Base-by-base conservation (phyloP, 2,888 invertebrate species). In the Ornithoptera alexandrae region DNA sequence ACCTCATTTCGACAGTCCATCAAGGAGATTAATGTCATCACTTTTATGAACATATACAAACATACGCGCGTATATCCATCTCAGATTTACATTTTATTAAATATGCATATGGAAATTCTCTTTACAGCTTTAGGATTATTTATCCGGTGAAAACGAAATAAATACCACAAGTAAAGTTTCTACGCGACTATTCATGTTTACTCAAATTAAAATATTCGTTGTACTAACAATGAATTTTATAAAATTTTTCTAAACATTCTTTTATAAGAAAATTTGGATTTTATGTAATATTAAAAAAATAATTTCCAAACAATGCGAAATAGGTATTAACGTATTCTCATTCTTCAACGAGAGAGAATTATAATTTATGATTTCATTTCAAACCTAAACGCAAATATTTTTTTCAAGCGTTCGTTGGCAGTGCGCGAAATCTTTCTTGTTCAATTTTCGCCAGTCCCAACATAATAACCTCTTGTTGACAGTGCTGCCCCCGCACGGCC, bases 381-480 rank as follows among this genome's bases (percentile, higher is more conserved):
- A 62, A 72, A 72, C 65, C 70, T 70, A 75, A 76, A 74, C 74
- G 70, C 75, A 74, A 72, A 72, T 73, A 72, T 75, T 75, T 70
- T 39, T 72, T 72, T 76, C 70, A 65, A 70, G 67, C 65, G 64
- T 74, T 72, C 71, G 75, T 74, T 78, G 78, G 80, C 81, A 81
- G 80, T 83, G 86, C 84, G 83, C 85, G 83, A 82, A 81, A 81
- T 83, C 81, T 85, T 87, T 83, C 84, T 86, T 86, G 89, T 79
- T 89, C 88, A 87, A 88, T 90, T 89, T 90, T 86, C 83, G 84
- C 87, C 81, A 85, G 86, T 85, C 81, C 83, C 90, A 87, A 91
- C 91, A 90, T 92, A 92, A 92, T 91, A 92, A 91, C 87, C 85
- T 85, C 85, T 87, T 88, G 90, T 90, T 89, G 88, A 88, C 87